These are phyloP conservation scores for Lycocerus yunnanus DNA, from an alignment of 2,888 invertebrate genomes.

Conservation along the genomic window DNA sequence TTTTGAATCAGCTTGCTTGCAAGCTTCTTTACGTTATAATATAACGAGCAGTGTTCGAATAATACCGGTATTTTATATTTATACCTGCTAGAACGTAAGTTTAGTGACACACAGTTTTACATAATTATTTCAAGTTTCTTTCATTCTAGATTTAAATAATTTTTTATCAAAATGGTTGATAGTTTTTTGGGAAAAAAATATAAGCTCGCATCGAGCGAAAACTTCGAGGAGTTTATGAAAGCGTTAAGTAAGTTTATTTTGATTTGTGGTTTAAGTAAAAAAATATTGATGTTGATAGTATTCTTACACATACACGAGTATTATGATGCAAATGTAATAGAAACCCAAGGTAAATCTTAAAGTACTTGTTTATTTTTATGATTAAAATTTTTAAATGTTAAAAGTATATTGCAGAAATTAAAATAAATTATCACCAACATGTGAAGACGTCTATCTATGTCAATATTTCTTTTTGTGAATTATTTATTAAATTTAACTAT, in stretches of 20 bases:
- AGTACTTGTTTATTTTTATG: not conserved
- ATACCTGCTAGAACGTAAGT: not conserved
- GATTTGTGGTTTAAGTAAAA: not conserved
- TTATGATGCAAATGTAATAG: not conserved
- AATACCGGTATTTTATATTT: not conserved
- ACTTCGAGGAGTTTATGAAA: constrained; percentile 91
- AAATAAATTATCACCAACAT: not conserved
- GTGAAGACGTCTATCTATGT: too few relatives aligned
- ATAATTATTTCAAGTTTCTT: not conserved
- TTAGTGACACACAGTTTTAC: not conserved
- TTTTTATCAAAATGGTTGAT: constrained; percentile 44
- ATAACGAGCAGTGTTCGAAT: not conserved
- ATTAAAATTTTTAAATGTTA: not conserved
- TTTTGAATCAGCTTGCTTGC: not conserved
- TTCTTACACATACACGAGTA: not conserved
- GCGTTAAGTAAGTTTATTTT: constrained; percentile 69
- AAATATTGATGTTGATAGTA: not conserved
- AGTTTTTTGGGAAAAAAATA: constrained; percentile 62
- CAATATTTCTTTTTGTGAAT: too few relatives aligned
- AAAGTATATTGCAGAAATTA: not conserved
- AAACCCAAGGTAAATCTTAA: not conserved
- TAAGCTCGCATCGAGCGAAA: constrained; percentile 78
- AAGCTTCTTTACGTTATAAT: not conserved
- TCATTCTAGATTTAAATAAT: not conserved
- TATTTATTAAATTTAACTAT: not conserved